Evolutionary conservation across 2,888 invertebrate genomes (phyloP).

Genomic region (Carterocephalus palaemon): DNA sequence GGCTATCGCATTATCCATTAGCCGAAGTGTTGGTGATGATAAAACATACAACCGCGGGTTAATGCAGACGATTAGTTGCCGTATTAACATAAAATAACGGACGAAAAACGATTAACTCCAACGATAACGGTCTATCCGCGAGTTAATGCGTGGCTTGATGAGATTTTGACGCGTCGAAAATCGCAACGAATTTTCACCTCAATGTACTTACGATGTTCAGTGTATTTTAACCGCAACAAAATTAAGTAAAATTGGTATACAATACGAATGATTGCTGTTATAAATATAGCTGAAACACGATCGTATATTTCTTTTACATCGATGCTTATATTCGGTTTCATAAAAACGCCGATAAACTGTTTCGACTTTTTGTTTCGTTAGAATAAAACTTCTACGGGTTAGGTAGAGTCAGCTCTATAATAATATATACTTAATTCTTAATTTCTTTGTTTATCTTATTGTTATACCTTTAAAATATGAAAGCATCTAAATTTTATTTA

Average conservation of each 20-base stretch:
- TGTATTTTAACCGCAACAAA: constrained; percentile 13
- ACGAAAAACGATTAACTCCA: constrained; percentile 50
- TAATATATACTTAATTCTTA: too few relatives aligned
- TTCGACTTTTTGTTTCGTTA: too few relatives aligned
- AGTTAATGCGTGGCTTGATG: constrained; percentile 31
- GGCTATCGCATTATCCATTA: constrained; percentile 48
- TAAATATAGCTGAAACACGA: constrained; percentile 1
- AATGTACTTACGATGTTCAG: constrained; percentile 10
- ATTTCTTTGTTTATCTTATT: too few relatives aligned
- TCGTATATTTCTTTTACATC: not conserved
- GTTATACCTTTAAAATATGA: too few relatives aligned
- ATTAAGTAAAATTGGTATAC: constrained; percentile 21
- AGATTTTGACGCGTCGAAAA: constrained; percentile 31
- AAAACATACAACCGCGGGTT: constrained; percentile 49
- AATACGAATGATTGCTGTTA: constrained; percentile 21
- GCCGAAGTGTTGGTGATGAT: constrained; percentile 61
- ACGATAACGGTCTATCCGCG: constrained; percentile 28
- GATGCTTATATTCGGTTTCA: too few relatives aligned
- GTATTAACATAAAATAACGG: constrained; percentile 49
- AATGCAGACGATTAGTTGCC: constrained; percentile 38
- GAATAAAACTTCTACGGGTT: too few relatives aligned
- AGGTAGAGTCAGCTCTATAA: too few relatives aligned
- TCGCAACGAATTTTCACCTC: constrained; percentile 22
- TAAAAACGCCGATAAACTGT: too few relatives aligned
- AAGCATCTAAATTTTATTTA: too few relatives aligned